These are phyloP conservation scores for Etheostoma spectabile DNA, from an alignment of 2,113 vertebrate species.

Conservation along the genomic window DNA sequence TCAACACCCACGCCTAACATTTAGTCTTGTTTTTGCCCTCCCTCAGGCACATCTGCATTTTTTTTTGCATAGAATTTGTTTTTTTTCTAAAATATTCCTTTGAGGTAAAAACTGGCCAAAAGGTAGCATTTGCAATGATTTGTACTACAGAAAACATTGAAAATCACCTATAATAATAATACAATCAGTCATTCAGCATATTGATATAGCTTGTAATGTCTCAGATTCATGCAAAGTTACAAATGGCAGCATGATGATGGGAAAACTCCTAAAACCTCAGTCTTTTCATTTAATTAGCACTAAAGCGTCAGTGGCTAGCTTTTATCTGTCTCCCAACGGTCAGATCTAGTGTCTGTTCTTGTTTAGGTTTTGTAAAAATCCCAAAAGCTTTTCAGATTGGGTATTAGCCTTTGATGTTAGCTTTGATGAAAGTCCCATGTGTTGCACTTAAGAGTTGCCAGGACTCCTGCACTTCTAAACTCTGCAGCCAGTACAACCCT, in stretches of 20 bases:
- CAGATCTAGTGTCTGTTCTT: slow-evolving; percentile 37
- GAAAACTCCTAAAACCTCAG: slow-evolving; percentile 8
- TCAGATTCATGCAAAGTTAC: background rate
- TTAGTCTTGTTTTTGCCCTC: slow-evolving; percentile 16
- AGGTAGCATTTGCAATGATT: background rate
- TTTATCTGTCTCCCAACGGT: slow-evolving; percentile 50
- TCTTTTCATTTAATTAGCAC: slow-evolving; percentile 24
- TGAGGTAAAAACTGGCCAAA: background rate
- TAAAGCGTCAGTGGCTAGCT: slow-evolving; percentile 17
- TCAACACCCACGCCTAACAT: slow-evolving; percentile 22
- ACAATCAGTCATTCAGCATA: background rate
- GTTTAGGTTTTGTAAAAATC: slow-evolving; percentile 49
- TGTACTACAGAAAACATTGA: background rate
- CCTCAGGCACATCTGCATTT: slow-evolving; percentile 1
- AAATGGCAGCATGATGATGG: background rate
- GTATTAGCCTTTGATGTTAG: slow-evolving; percentile 69
- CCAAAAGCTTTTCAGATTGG: slow-evolving; percentile 42
- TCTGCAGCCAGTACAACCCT: slow-evolving; percentile 46
- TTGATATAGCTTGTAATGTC: background rate
- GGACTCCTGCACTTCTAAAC: slow-evolving; percentile 41
- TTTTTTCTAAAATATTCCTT: background rate
- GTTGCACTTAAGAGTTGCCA: slow-evolving; percentile 57
- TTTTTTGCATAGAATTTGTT: background rate
- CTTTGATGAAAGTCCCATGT: slow-evolving; percentile 70
- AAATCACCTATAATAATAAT: background rate